Evolutionary conservation across 2,888 invertebrate genomes (phyloP).

Genomic region (Calameuta pallipes): DNA sequence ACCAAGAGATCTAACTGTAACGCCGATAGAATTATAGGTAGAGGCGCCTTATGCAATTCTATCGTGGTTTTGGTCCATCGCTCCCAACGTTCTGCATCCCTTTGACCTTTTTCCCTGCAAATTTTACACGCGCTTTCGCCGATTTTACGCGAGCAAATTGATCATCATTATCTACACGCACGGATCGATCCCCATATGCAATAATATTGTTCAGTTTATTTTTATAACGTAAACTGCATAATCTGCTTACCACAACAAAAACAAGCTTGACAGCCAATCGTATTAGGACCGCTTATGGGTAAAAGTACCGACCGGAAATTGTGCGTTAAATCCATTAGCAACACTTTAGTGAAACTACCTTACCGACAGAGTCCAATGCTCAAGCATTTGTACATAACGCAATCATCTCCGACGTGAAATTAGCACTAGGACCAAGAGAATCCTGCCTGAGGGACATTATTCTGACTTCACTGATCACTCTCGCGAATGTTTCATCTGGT

Average conservation of each 20-base stretch:
- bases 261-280: background rate
- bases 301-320: slow-evolving; percentile 49
- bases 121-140: slow-evolving; percentile 6
- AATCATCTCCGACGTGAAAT: background rate
- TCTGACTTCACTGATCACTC: background rate
- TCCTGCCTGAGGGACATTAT: background rate
- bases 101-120: background rate
- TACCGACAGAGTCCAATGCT: background rate
- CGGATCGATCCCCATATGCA: background rate
- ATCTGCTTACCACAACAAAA: background rate
- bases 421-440: background rate
- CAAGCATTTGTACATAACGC: background rate
- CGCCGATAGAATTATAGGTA: slow-evolving; percentile 20
- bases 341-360: background rate
- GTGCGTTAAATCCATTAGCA: slow-evolving; percentile 45
- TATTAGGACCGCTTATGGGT: slow-evolving; percentile 22
- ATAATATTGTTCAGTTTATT: slow-evolving; percentile 49
- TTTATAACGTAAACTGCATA: background rate
- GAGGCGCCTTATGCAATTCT: slow-evolving; percentile 25
- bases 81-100: background rate
- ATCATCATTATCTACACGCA: background rate
- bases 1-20: slow-evolving; percentile 19
- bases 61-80: slow-evolving; percentile 26
- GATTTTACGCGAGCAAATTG: slow-evolving; percentile 19
- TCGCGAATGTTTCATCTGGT: background rate